Evolutionary conservation across 2,113 vertebrate genomes (phyloP).

Genomic region (Xenopus borealis): DNA sequence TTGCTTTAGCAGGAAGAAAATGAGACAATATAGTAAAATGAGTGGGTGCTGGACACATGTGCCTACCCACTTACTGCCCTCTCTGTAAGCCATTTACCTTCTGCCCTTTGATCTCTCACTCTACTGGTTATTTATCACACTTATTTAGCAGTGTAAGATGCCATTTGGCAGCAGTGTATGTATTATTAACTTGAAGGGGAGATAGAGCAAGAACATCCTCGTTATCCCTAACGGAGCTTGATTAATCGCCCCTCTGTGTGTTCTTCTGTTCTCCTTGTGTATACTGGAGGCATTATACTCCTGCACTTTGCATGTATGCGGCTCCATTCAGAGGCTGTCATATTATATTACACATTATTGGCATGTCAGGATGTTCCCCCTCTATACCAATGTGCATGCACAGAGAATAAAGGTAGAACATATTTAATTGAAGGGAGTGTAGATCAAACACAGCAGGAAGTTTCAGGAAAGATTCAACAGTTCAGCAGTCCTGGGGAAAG

Average conservation of each 20-base stretch:
- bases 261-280: slow-evolving; percentile 20
- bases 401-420: not conserved
- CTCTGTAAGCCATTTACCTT: slow-evolving; percentile 19
- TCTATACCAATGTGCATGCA: slow-evolving; percentile 1
- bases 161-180: slow-evolving; percentile 33
- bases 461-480: not conserved
- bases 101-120: slow-evolving; percentile 16
- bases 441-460: not conserved
- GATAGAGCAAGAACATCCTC: slow-evolving; percentile 32
- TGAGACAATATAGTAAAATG: slow-evolving; percentile 9
- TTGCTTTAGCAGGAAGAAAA: not conserved
- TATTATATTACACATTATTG: slow-evolving; percentile 35
- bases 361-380: slow-evolving; percentile 18
- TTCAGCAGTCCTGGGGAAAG: not conserved
- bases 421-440: not conserved
- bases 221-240: slow-evolving; percentile 36
- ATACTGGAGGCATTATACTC: slow-evolving; percentile 12
- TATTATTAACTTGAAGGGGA: slow-evolving; percentile 32
- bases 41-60: not conserved
- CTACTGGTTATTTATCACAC: slow-evolving; percentile 33
- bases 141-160: slow-evolving; percentile 23
- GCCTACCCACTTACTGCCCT: not conserved
- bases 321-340: slow-evolving; percentile 29
- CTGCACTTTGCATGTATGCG: slow-evolving; percentile 22
- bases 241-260: slow-evolving; percentile 34